Evolutionary conservation across 2,113 vertebrate species (phyloP).

Genomic region (Labeo catla): DNA sequence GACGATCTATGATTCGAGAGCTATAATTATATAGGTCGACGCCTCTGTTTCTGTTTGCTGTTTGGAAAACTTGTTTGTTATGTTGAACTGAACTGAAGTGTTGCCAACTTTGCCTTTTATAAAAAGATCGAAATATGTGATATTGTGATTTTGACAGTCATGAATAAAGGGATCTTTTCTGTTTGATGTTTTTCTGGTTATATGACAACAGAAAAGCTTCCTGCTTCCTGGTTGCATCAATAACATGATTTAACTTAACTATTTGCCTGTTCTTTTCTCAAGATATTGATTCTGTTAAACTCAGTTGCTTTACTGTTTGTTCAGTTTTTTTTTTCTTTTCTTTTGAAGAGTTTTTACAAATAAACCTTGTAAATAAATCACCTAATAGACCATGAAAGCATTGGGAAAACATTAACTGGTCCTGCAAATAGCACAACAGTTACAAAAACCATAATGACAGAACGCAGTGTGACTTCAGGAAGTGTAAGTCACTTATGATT

Average conservation of each 20-base stretch:
- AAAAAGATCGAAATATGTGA: not conserved
- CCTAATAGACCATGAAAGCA: no score
- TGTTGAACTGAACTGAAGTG: no score
- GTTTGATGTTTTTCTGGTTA: not conserved
- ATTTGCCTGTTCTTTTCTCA: no score
- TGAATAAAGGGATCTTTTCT: not conserved
- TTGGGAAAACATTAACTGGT: no score
- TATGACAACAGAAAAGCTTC: not conserved
- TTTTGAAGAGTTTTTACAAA: not conserved
- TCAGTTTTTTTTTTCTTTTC: no score
- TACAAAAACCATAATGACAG: not conserved
- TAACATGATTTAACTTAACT: no score
- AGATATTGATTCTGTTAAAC: not conserved
- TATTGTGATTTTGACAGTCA: not conserved
- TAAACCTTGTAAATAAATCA: not conserved
- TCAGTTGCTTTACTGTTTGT: not conserved
- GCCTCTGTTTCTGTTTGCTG: no score
- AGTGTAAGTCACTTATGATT: no score
- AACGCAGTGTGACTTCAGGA: no score
- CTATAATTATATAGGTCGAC: no score
- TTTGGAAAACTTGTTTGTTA: no score
- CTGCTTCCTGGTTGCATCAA: not conserved
- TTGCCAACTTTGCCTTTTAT: not conserved
- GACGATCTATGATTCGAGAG: no score
- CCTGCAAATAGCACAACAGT: not conserved